Conservation (phyloP, 2,797 vertebrate genomes). For the Myripristis murdjan region DNA sequence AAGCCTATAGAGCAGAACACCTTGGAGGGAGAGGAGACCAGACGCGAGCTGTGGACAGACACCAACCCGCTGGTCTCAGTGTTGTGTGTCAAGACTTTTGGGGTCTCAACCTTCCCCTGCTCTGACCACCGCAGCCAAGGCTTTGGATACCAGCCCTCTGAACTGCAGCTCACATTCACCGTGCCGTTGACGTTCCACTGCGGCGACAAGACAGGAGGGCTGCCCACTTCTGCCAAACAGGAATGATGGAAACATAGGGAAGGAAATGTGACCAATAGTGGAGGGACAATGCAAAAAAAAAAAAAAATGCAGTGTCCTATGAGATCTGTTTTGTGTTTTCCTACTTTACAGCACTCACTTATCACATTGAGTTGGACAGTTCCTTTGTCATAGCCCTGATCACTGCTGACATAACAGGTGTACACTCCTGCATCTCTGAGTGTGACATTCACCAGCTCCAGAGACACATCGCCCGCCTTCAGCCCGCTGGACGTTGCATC, state of each 20-base stretch:
- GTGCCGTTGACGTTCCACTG: background rate
- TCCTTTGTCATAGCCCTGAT: background rate
- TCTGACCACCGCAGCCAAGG: slow-evolving; percentile 64
- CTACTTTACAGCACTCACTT: slow-evolving; percentile 56
- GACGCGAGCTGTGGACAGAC: slow-evolving; percentile 73
- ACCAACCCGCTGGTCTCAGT: slow-evolving; percentile 3
- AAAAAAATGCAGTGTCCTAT: too few species aligned
- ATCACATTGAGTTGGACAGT: slow-evolving; percentile 43
- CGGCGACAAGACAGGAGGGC: slow-evolving; percentile 47
- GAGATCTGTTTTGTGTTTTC: rapidly evolving
- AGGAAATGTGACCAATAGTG: rapidly evolving
- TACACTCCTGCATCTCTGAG: slow-evolving; percentile 60
- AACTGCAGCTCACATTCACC: slow-evolving; percentile 76
- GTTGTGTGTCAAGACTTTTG: background rate
- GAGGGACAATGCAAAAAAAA: too few species aligned
- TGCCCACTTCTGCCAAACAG: slow-evolving; percentile 58
- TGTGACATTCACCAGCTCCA: slow-evolving; percentile 59
- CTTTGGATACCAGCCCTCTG: slow-evolving; percentile 76
- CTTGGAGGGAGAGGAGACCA: slow-evolving; percentile 17
- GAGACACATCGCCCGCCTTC: slow-evolving; percentile 68
- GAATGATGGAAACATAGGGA: background rate
- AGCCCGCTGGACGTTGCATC: slow-evolving; percentile 55
- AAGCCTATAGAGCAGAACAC: slow-evolving; percentile 68
- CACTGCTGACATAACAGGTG: slow-evolving; percentile 72
- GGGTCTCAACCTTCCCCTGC: background rate